These are phyloP conservation scores for Centropus bengalensis DNA, from an alignment of 2,113 vertebrate genomes.

Conservation along the genomic window DNA sequence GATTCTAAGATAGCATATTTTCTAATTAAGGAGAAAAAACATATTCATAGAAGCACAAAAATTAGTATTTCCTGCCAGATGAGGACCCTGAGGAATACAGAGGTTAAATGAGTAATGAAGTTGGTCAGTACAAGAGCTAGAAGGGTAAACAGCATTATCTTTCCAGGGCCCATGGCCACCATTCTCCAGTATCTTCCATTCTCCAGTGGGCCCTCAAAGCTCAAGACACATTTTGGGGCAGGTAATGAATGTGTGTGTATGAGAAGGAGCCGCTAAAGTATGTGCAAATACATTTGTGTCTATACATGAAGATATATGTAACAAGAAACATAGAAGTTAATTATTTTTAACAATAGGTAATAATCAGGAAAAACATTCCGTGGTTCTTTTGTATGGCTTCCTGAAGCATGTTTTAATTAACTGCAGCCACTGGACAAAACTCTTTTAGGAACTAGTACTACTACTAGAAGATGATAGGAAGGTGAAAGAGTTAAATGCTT, in stretches of 20 bases:
- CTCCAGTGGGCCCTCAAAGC: not conserved
- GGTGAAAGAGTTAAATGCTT: not conserved
- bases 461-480: not conserved
- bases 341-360: not conserved
- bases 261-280: not conserved
- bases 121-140: not conserved
- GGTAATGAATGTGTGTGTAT: rapidly evolving
- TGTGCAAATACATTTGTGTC: not conserved
- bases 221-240: not conserved
- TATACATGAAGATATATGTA: rapidly evolving
- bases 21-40: not conserved
- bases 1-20: not conserved
- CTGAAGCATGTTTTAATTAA: not conserved
- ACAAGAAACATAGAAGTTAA: not conserved
- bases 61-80: not conserved
- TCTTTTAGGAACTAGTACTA: not conserved
- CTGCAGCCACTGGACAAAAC: not conserved
- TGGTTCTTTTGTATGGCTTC: not conserved
- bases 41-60: not conserved
- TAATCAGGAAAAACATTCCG: not conserved
- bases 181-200: not conserved
- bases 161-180: not conserved
- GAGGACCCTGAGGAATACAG: not conserved
- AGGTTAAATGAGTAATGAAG: not conserved
- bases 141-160: not conserved